phyloP scores from a whole-genome alignment of 2,113 vertebrate genomes.

The Oncorhynchus clarkii region DNA sequence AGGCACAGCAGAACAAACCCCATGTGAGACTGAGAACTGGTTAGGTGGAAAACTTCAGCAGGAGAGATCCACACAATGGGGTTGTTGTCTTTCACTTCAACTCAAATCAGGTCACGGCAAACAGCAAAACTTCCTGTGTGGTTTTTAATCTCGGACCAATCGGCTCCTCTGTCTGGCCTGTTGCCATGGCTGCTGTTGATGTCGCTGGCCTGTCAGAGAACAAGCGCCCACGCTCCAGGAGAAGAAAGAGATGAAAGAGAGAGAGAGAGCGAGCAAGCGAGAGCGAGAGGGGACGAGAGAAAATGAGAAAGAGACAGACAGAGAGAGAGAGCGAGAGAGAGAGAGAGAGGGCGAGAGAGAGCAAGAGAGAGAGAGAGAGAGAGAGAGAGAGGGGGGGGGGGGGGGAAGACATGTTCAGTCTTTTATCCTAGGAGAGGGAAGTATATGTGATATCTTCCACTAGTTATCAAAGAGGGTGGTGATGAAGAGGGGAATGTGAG shows the following conservation, averaged over 20 bases:
- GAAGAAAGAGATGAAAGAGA: neutral
- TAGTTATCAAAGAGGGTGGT: neutral
- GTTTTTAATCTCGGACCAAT: slow-evolving; percentile 24
- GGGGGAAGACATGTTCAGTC: neutral
- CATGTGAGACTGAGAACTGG: neutral
- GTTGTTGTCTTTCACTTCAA: neutral
- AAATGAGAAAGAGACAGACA: no score
- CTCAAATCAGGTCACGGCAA: slow-evolving; percentile 18
- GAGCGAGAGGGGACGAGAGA: no score
- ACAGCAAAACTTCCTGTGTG: slow-evolving; percentile 1
- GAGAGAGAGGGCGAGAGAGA: no score
- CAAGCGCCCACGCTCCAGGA: neutral
- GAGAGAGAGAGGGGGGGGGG: neutral
- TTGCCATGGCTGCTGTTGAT: slow-evolving; percentile 13
- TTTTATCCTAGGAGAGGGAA: slow-evolving; percentile 16
- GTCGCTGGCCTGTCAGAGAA: slow-evolving; percentile 1
- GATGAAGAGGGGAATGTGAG: neutral
- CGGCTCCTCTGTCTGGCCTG: slow-evolving; percentile 14
- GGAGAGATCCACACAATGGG: neutral
- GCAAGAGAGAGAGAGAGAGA: no score
- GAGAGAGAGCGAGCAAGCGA: neutral
- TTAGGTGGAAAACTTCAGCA: neutral
- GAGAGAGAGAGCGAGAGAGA: no score
- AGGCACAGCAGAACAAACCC: neutral
- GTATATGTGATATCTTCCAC: neutral